A percentile compares a stretch with the other conserved stretches of the same genome.
These are phyloP conservation scores for Thaumatotibia leucotreta DNA, from an alignment of 1,140 invertebrate species.

Conservation along the genomic window DNA sequence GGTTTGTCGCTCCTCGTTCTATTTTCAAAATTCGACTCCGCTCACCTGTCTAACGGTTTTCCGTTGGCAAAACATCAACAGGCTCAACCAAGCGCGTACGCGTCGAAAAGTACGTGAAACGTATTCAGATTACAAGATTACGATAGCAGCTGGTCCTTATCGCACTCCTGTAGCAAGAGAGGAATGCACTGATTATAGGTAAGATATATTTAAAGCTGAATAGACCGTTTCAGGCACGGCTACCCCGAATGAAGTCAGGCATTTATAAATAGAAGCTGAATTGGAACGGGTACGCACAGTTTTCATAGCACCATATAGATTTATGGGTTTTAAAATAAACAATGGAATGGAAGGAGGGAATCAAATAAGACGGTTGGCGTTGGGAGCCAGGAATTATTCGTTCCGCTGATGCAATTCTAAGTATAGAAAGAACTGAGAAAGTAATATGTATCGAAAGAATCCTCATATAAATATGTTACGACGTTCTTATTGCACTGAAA, in stretches of 20 bases:
- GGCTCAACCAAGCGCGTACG: slow-evolving; percentile 18
- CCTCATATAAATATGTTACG: too few relatives aligned
- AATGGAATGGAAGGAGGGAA: background rate
- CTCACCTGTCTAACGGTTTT: background rate
- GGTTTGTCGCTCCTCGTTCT: background rate
- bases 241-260: slow-evolving; percentile 46
- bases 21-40: background rate
- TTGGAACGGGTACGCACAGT: slow-evolving; percentile 33
- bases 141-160: background rate
- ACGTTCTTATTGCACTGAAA: too few relatives aligned
- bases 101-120: slow-evolving; percentile 21
- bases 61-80: slow-evolving; percentile 37
- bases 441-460: too few relatives aligned
- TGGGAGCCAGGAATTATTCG: background rate
- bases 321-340: slow-evolving; percentile 29
- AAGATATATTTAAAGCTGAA: background rate
- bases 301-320: slow-evolving; percentile 42
- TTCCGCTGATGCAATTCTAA: too few relatives aligned
- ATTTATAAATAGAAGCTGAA: slow-evolving; percentile 56
- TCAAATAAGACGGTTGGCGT: background rate
- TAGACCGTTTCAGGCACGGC: slow-evolving; percentile 22
- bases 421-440: too few relatives aligned
- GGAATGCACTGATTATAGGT: background rate
- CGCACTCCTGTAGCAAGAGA: background rate
- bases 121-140: too few relatives aligned